Base-by-base conservation (phyloP, 2,888 invertebrate genomes). In the Ditula angustiorana region DNA sequence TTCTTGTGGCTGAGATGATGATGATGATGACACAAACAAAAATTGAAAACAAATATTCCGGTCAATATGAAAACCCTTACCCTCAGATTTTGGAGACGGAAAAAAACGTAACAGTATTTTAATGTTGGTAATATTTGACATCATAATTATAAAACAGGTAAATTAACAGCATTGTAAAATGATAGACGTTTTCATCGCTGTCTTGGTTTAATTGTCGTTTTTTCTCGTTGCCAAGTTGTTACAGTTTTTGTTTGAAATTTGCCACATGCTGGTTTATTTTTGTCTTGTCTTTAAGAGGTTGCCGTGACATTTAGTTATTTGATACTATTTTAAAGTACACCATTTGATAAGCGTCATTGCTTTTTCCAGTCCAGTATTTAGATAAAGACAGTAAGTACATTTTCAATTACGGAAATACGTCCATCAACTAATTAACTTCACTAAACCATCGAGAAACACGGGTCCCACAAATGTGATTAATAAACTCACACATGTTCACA, bases 231-330 rank as follows among this genome's bases (percentile, higher is more conserved):
- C 41, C 41, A 41, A 41, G 41, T 41, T 19, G 41, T 19, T 19
- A 41, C 41, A 41, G 19, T 41, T 41, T 13, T 41, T 41, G 41
- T 41, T 41, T 41, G 41, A 41, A 16, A 41, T 19, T 19, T 41
- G 41, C 41, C 41, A 41, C 41, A 41, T 41, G 41, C 10, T 41
- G 16, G 19, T 16, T 19, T 41, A 41, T 41, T 41, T 41, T 41
- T 41, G n/a, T 10, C 37, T 16, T 16, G 8, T 41, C 10, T 3
- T 41, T 41, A 41, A 19, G 2, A 19, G 19, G 16, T 19, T 41
- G 7, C 8, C 10, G 41, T 41, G 41, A 41, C 41, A 41, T 19
- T 41, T 19, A 19, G 2, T 19, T 19, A 2, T 10, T 41, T 41
- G 41, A 19, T 10, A 2, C 10, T 19, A 19, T 41, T 35, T 8